Base-by-base conservation (phyloP, 2,113 vertebrate genomes). In the Corythornis cristatus region DNA sequence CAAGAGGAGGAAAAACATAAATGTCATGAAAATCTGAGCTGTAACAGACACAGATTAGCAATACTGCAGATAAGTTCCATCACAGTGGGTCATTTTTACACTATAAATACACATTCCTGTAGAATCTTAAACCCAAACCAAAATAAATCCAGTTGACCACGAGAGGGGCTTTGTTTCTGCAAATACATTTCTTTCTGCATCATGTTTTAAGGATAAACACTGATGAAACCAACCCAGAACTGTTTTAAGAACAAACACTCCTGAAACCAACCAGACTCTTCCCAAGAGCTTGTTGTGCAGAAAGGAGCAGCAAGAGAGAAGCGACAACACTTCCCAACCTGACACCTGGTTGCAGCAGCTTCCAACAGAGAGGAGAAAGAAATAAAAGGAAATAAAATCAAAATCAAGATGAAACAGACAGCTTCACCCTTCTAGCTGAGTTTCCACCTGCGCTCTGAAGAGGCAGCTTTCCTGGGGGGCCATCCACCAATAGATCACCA, bases 141-240 rank as follows among this genome's bases (percentile, higher is more conserved):
- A 57, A 66, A 25, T 17, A 40, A 28, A 6, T 75, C 7, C 31
- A 4, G n/a, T 0, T 35, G 35, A 72, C 23, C 0, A 2, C 84
- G 15, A 74, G 11, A 64, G 74, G 48, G 53, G 28, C 61, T 45
- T 61, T 78, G 17, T 16, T 83, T 12, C 35, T 18, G 22, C 43
- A 82, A 21, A 70, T 10, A 15, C 43, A 37, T 28, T 65, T 68
- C 26, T 28, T 89, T 73, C 43, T n/a, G 35, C 75, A 83, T 9
- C 15, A 5, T 2, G 3, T 35, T 91, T 86, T 46, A 83, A 56
- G 35, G 70, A 54, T 8, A 73, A 68, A 51, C 0, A 0, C 14
- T 78, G n/a, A 60, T 43, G 40, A 86, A 83, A 70, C 8, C 43
- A 54, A 85, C 57, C 2, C 28, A 89, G 13, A 53, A 60, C 37